phyloP scores from a whole-genome alignment of 2,113 vertebrate genomes.

The Eudyptes chrysolophus region DNA sequence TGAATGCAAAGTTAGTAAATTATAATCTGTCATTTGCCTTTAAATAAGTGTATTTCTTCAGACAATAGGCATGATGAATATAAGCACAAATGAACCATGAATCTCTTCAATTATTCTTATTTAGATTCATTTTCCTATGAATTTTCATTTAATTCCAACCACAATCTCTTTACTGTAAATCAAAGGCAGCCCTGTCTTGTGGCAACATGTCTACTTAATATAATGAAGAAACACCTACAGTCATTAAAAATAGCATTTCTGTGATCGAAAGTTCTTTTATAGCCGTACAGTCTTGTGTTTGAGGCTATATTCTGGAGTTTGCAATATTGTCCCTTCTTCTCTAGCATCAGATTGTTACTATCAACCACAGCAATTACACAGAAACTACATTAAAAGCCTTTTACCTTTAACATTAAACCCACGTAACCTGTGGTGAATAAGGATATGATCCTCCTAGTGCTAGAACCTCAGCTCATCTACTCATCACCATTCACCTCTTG shows the following conservation, averaged over 20 bases:
- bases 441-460: neutral
- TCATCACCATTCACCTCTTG: neutral
- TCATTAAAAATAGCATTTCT: slow-evolving; percentile 66
- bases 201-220: slow-evolving; percentile 65
- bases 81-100: slow-evolving; percentile 75
- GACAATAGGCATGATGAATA: slow-evolving; percentile 75
- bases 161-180: slow-evolving; percentile 68
- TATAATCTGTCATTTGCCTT: slow-evolving; percentile 70
- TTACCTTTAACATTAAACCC: neutral
- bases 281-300: slow-evolving; percentile 4
- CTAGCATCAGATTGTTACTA: neutral
- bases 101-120: slow-evolving; percentile 78
- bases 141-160: slow-evolving; percentile 72
- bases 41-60: slow-evolving; percentile 73
- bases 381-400: neutral
- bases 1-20: slow-evolving; percentile 71
- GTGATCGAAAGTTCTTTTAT: slow-evolving; percentile 39
- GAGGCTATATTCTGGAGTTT: slow-evolving; percentile 2
- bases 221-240: slow-evolving; percentile 74
- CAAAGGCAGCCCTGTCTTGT: slow-evolving; percentile 57
- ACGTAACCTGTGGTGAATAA: neutral
- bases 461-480: neutral
- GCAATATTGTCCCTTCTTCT: neutral
- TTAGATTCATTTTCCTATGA: slow-evolving; percentile 76
- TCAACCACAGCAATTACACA: neutral